These are phyloP conservation scores for Dysidea cf. avara DNA, from an alignment of 37 sponge, comb jelly and placozoan species.

Conservation along the genomic window DNA sequence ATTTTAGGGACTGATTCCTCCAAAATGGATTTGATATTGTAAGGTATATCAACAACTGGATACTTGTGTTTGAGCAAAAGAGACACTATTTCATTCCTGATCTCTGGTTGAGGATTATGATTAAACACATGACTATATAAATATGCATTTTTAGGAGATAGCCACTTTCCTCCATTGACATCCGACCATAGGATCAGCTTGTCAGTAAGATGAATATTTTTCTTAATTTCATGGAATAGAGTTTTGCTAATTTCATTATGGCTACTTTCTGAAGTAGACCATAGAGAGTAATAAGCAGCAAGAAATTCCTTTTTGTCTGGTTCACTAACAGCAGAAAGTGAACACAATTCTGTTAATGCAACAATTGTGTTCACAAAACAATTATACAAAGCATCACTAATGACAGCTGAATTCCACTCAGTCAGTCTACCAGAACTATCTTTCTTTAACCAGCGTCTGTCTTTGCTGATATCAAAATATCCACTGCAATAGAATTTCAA, in stretches of 20 bases:
- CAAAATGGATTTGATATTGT: background rate
- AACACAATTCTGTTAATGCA: conserved; percentile 12
- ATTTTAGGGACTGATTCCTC: background rate
- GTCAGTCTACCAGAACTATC: conserved; percentile 4
- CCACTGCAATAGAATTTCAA: conserved; percentile 58
- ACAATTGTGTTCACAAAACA: conserved; percentile 32
- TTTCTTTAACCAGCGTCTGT: conserved; percentile 33
- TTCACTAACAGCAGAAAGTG: no score
- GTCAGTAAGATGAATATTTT: background rate
- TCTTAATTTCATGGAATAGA: background rate
- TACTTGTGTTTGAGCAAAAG: conserved; percentile 14
- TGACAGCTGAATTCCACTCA: conserved; percentile 53
- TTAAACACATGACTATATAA: conserved; percentile 30
- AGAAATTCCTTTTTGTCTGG: conserved; percentile 13
- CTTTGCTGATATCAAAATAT: conserved; percentile 54
- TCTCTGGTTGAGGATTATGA: background rate
- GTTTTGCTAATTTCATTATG: no score
- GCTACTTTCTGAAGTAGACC: conserved; percentile 3
- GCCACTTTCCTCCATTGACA: conserved; percentile 35
- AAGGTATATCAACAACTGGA: conserved; percentile 21
- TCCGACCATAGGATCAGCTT: conserved; percentile 32
- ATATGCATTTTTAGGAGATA: conserved; percentile 21
- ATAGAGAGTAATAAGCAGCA: conserved; percentile 44
- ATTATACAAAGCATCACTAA: conserved; percentile 27
- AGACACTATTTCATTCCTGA: conserved; percentile 13